Base-by-base conservation (phyloP, 1,140 invertebrate species). In the Drosophila bifasciata region DNA sequence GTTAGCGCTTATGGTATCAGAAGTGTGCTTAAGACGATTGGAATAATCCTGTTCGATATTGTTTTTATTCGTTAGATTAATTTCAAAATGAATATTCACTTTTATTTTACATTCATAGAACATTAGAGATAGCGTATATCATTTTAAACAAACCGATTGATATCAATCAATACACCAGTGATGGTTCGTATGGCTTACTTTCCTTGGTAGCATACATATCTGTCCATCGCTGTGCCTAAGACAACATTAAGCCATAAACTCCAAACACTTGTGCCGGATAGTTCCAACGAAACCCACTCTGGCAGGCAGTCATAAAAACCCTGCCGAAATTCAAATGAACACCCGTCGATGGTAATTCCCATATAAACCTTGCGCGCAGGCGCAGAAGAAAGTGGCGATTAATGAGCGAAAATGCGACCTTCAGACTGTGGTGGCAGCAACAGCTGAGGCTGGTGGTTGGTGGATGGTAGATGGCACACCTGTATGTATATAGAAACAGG, bases 371-470 rank as follows among this genome's bases (percentile, higher is more conserved):
- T 59, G 32, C 32, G 49, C 76, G 68, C 61, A 76, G 66, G 66
- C 80, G 76, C 66, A 57, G 76, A 85, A 86, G 81, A 86, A 86
- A 88, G 81, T 80, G 61, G 64, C 81, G 61, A 86, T 88, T 88
- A 86, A 86, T 88, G 83, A 86, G 69, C 73, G 83, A 88, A 88
- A 78, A 63, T 81, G 64, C 78, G 81, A 86, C 81, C 81, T 86
- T 86, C 83, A 86, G 78, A 67, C 73, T 70, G 68, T 41, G 60
- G 68, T 41, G 60, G 53, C 55, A 70, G 25, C 52, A 70, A 66
- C 62, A 68, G 23, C 49, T 48, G 23, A 6, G 23, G 13, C 28
- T 46, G 23, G 39, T 39, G 19, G 28, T 28, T 39, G 19, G 28
- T 28, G 8, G 8, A 28, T 28, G 25, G 23, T 7, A 7, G 25